phyloP scores from a whole-genome alignment of 2,113 vertebrate genomes.

The Esox niger region DNA sequence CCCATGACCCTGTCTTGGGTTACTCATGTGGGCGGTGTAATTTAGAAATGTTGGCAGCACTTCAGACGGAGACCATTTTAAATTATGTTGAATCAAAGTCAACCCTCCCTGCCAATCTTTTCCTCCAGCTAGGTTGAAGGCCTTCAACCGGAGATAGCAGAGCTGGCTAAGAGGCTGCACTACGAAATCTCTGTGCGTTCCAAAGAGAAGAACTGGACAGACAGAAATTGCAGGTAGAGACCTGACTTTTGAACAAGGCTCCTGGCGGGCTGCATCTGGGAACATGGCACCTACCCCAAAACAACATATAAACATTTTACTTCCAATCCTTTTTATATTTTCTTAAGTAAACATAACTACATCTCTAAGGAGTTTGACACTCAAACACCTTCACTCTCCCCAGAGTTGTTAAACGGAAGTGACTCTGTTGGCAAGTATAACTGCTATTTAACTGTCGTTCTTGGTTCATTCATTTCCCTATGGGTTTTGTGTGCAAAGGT shows the following conservation, averaged over 20 bases:
- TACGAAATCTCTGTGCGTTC: slow-evolving; percentile 81
- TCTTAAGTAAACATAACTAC: too few relatives aligned
- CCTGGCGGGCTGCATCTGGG: neutral
- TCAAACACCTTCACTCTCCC: too few relatives aligned
- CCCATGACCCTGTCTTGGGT: neutral
- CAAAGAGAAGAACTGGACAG: slow-evolving; percentile 80
- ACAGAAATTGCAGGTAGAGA: slow-evolving; percentile 79
- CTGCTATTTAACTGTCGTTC: too few relatives aligned
- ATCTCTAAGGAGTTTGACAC: too few relatives aligned
- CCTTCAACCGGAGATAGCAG: slow-evolving; percentile 83
- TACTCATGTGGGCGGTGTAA: neutral
- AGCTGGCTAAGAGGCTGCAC: slow-evolving; percentile 75
- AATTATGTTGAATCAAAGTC: neutral
- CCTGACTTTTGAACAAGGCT: neutral
- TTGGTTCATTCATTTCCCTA: too few relatives aligned
- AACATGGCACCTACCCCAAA: slow-evolving; percentile 79
- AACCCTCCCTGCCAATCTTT: slow-evolving; percentile 48
- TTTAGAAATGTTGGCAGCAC: neutral
- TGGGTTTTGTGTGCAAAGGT: too few relatives aligned
- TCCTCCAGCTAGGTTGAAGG: slow-evolving; percentile 84
- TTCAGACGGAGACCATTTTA: neutral
- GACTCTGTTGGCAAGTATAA: too few relatives aligned
- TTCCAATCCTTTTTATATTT: too few relatives aligned
- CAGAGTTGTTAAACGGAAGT: too few relatives aligned
- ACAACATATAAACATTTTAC: too few relatives aligned